Evolutionary conservation across 2,888 invertebrate genomes (phyloP), one percentile per base, ranked within the genome.

Genomic region (Drosophila anomelani): DNA sequence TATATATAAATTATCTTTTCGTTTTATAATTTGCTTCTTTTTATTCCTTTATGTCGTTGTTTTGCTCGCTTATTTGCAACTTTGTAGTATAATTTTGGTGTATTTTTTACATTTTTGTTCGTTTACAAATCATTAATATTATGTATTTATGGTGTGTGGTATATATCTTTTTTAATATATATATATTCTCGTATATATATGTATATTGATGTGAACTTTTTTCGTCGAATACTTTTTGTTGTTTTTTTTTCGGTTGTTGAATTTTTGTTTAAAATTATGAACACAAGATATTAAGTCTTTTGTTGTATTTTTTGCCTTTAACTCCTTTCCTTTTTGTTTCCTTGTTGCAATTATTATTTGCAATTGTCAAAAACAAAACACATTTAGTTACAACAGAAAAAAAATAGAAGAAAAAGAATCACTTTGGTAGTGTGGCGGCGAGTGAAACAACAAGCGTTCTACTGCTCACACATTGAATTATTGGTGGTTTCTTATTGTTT

Each of bases 261-360:
- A 61, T 49, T 62, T 57, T 67, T 43, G 55, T 72, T 87, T 84
- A 89, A 87, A 80, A 87, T 89, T 89, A 85, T 85, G 85, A 85
- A 85, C 85, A 85, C 85, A 87, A 55, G 44, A 68, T 78, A 61
- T 76, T 44, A 80, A 85, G 89, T 89, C 89, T 88, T 85, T 88
- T 89, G 75, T 88, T 77, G 75, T 41, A 64, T 63, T 75, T 80
- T 82, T 75, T n/a, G 20, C 47, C 49, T 58, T 51, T 36, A 12
- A 36, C 34, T 43, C 8, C 23, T 20, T 49, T 38, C 49, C 15
- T 55, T 36, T 34, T 34, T 34, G 17, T 55, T 63, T 44, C 38
- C n/a, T 62, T 49, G 49, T 47, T 38, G n/a, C 56, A 56, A 39
- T 32, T 32, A 20, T 32, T 32, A 4, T 62, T 56, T 39, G 47